phyloP scores from a whole-genome alignment of 2,113 vertebrate genomes.

The Zosterops borbonicus region DNA sequence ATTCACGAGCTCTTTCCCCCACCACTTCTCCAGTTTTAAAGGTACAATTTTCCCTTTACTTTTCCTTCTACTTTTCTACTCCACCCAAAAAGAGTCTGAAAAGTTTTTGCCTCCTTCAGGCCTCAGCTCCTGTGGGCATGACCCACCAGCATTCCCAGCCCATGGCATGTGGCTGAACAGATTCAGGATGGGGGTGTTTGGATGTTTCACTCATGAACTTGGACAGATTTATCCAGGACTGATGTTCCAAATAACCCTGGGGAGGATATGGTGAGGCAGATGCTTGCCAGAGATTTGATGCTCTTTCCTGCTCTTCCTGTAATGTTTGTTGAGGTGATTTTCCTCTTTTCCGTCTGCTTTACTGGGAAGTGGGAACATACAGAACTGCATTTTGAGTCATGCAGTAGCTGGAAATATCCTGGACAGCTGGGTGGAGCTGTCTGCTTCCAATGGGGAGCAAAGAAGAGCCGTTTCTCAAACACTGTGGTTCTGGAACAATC shows the following conservation, averaged over 20 bases:
- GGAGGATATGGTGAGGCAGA: not conserved
- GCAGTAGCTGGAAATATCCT: not conserved
- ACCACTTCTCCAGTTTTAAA: not conserved
- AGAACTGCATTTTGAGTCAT: not conserved
- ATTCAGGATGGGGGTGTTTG: not conserved
- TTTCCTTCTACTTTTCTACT: not conserved
- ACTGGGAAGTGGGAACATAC: not conserved
- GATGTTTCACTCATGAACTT: fast-evolving
- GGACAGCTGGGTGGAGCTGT: not conserved
- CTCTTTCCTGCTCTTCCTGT: fast-evolving
- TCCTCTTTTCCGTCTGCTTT: not conserved
- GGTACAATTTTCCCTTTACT: not conserved
- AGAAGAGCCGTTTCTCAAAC: not conserved
- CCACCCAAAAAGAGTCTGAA: not conserved
- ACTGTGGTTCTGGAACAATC: not conserved
- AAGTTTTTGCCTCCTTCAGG: not conserved
- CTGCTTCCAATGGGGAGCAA: not conserved
- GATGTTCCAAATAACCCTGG: not conserved
- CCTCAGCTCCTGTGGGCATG: fast-evolving
- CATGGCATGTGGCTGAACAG: not conserved
- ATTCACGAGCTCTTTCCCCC: not conserved
- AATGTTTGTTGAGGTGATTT: not conserved
- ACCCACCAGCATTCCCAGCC: not conserved
- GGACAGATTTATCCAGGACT: not conserved
- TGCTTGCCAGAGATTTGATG: not conserved